phyloP scores from a whole-genome alignment of 2,797 vertebrate genomes.

The Oreochromis grahami region DNA sequence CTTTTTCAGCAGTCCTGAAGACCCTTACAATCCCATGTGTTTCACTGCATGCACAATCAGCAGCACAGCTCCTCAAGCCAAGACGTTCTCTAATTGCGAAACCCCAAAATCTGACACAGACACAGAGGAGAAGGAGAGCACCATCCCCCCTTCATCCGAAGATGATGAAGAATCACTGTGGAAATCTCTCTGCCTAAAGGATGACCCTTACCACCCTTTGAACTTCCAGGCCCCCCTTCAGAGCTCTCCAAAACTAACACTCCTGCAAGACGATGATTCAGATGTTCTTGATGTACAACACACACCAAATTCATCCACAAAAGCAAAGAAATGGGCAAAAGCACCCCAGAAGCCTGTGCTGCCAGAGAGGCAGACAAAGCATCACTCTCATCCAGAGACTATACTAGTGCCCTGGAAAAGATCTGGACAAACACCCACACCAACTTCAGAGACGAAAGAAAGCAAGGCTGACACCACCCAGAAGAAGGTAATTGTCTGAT shows the following conservation, averaged over 20 bases:
- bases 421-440: neutral
- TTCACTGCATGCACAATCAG: conserved; percentile 69
- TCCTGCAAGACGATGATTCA: neutral
- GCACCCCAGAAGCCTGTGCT: conserved; percentile 18
- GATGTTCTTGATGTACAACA: neutral
- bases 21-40: conserved; percentile 80
- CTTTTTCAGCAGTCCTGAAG: conserved; percentile 62
- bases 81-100: neutral
- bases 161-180: conserved; percentile 75
- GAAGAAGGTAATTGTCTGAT: conserved; percentile 66
- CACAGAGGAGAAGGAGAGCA: conserved; percentile 34
- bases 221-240: conserved; percentile 72
- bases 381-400: conserved; percentile 44
- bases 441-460: neutral
- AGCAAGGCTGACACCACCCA: neutral
- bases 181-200: conserved; percentile 55
- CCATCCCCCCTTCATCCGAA: conserved; percentile 37
- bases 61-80: neutral
- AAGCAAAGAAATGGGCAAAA: neutral
- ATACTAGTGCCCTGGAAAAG: conserved; percentile 65
- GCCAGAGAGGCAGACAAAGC: conserved; percentile 21
- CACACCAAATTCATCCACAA: neutral
- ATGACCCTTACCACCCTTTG: conserved; percentile 78
- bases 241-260: conserved; percentile 10
- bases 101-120: conserved; percentile 19